Conservation (phyloP, 2,113 vertebrate species). For the Dicerorhinus sumatrensis region DNA sequence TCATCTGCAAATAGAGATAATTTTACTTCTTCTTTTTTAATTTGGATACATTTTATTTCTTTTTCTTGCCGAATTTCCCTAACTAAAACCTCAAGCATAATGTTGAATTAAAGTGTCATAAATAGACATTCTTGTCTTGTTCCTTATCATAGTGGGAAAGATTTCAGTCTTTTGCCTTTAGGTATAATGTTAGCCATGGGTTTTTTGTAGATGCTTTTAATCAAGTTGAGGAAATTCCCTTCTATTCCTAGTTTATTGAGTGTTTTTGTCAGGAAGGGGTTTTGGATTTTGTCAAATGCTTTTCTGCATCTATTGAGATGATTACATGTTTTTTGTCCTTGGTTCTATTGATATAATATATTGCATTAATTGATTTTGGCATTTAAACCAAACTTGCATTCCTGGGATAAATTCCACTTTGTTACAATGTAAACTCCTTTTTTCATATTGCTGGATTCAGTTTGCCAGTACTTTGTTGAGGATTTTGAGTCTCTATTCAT, state of each 20-base stretch:
- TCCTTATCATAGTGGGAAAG: not conserved
- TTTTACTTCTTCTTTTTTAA: not conserved
- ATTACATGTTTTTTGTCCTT: not conserved
- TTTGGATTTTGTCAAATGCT: not conserved
- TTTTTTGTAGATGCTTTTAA: not conserved
- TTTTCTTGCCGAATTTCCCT: slow-evolving; percentile 2
- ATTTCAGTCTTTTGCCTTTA: not conserved
- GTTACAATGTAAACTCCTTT: not conserved
- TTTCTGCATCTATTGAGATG: not conserved
- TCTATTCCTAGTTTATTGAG: not conserved
- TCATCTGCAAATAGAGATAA: not conserved
- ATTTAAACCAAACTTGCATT: slow-evolving; percentile 11
- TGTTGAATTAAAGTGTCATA: not conserved
- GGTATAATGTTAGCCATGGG: not conserved
- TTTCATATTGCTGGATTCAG: not conserved
- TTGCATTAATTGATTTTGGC: not conserved
- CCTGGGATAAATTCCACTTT: not conserved
- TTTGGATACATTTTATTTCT: not conserved
- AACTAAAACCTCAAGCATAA: not conserved
- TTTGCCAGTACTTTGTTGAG: not conserved
- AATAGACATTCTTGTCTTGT: not conserved
- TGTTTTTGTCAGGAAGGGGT: not conserved
- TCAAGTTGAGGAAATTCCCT: not conserved
- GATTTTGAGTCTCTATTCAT: not conserved
- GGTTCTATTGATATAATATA: not conserved